phyloP scores from a whole-genome alignment of 2,113 vertebrate species.

The Aix galericulata region DNA sequence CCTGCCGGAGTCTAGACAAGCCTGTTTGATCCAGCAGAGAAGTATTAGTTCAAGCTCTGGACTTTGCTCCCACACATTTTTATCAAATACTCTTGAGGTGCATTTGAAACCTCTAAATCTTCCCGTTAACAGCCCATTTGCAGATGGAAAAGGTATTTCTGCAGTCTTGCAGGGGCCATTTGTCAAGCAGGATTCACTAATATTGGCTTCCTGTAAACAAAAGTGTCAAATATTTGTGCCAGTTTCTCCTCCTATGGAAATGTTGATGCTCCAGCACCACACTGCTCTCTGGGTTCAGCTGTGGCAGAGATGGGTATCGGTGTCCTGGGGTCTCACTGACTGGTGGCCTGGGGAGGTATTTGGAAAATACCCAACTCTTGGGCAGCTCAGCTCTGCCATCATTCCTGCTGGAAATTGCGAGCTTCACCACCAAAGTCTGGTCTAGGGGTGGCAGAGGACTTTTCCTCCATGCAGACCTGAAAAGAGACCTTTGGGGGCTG shows the following conservation, averaged over 20 bases:
- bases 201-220: not conserved
- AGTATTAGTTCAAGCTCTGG: not conserved
- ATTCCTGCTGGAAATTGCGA: not conserved
- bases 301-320: fast-evolving
- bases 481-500: not conserved
- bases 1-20: not conserved
- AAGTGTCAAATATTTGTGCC: fast-evolving
- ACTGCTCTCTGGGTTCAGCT: fast-evolving
- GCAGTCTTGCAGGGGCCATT: not conserved
- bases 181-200: not conserved
- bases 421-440: not conserved
- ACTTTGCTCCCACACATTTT: slow-evolving; percentile 39
- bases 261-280: not conserved
- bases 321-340: not conserved
- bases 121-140: not conserved
- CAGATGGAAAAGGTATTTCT: slow-evolving; percentile 44
- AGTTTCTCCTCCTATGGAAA: not conserved
- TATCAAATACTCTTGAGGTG: not conserved
- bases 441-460: not conserved
- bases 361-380: not conserved
- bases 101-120: slow-evolving; percentile 17
- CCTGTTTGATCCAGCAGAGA: not conserved
- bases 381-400: not conserved
- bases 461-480: not conserved
- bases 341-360: fast-evolving